Evolutionary conservation across 1,140 invertebrate species (phyloP), one percentile per base, ranked within the genome.

Genomic region (Orussus abietinus): DNA sequence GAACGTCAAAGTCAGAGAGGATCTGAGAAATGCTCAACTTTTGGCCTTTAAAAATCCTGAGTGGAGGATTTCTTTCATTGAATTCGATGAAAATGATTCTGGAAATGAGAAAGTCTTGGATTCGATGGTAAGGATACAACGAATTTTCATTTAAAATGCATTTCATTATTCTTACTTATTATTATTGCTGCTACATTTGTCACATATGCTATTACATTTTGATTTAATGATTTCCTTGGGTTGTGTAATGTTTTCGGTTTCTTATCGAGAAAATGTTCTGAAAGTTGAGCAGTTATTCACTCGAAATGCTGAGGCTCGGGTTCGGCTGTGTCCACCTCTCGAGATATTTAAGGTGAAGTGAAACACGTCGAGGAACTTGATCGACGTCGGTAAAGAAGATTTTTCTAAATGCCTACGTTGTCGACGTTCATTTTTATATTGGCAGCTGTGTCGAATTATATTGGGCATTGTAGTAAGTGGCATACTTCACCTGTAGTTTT

Each of bases 11-110:
- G 70, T 81, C 19, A 70, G 72, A 12, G 74, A 69, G 15, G 80
- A 83, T 56, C 62, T 85, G 4, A 68, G 80, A 37, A 84, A 82
- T 53, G 74, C 81, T 19, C 76, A 85, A 54, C 75, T 86, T n/a
- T 62, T 87, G 10, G 74, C 82, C 9, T 72, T 80, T n/a, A 75
- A 77, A 31, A 87, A 86, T 65, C 80, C 82, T 1, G 75, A 80
- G 45, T 86, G 84, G 84, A 80, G 79, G 9, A 72, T 86, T 6
- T 71, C 72, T 49, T 63, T 83, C 2, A 64, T 82, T 14, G 75
- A 81, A 41, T 55, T 71, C 29, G 51, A 47, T 59, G 64, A 71
- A 14, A 54, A 64, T 20, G 53, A 63, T 36, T 59, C 53, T 34
- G 49, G 45, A 5, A 48, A 58, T 9, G 37, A 42, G 3, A 59